A percentile compares a stretch with the other conserved stretches of the same genome.
Conservation (phyloP, 2,113 vertebrate species). For the Phaethornis superciliosus region DNA sequence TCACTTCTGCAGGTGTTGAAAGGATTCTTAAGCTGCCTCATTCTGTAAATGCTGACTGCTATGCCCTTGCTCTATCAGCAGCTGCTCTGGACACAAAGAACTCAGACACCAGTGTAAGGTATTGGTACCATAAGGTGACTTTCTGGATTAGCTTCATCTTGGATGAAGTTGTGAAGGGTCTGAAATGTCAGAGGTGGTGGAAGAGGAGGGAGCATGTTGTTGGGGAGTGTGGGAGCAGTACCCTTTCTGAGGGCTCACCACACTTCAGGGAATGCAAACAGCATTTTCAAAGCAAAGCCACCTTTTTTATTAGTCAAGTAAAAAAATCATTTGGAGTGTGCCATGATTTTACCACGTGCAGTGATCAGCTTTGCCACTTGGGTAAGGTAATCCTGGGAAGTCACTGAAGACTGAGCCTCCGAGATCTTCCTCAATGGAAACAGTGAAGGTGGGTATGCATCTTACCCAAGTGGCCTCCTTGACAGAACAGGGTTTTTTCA, state of each 20-base stretch:
- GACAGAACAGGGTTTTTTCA: background rate
- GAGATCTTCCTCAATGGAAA: accelerated
- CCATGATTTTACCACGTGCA: background rate
- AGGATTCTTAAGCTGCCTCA: background rate
- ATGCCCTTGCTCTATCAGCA: background rate
- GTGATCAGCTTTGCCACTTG: accelerated
- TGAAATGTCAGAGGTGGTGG: background rate
- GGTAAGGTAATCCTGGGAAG: background rate
- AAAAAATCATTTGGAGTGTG: background rate
- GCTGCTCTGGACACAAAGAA: background rate
- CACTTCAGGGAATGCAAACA: background rate
- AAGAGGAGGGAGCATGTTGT: background rate
- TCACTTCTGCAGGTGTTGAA: background rate
- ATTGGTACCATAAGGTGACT: background rate
- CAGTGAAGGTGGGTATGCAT: background rate
- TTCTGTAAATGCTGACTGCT: background rate
- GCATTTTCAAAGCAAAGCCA: background rate
- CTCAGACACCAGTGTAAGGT: accelerated
- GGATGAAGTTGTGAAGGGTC: background rate
- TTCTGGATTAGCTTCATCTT: background rate
- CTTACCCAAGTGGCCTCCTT: background rate
- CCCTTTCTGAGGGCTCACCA: background rate
- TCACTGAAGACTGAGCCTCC: background rate
- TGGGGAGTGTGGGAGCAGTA: background rate
- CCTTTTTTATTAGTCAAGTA: background rate